Evolutionary conservation across 2,113 vertebrate species (phyloP).

Genomic region (Triplophysa siluroides): DNA sequence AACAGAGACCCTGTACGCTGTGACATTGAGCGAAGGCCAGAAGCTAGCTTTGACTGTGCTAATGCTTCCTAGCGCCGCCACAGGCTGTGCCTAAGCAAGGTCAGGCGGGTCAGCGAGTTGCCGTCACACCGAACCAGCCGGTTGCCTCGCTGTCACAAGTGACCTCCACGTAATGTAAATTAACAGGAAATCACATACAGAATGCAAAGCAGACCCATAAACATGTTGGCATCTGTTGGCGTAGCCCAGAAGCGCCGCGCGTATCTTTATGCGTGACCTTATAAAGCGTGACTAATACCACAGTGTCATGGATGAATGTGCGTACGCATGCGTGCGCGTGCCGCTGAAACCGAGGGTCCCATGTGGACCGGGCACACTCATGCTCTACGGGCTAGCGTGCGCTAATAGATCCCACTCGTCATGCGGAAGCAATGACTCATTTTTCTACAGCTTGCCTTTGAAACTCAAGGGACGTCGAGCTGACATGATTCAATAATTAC

Average conservation of each 20-base stretch:
- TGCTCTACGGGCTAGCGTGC: conserved; percentile 70
- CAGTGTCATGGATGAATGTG: conserved; percentile 19
- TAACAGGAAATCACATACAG: conserved; percentile 33
- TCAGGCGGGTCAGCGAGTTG: conserved; percentile 58
- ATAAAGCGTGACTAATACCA: conserved; percentile 41
- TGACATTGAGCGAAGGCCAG: conserved; percentile 53
- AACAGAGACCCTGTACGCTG: conserved; percentile 15
- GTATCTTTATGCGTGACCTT: conserved; percentile 44
- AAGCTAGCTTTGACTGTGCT: conserved; percentile 57
- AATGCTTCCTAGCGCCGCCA: conserved; percentile 54
- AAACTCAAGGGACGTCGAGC: conserved; percentile 66
- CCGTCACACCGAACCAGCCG: conserved; percentile 44
- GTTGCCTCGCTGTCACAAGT: conserved; percentile 41
- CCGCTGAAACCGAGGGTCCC: conserved; percentile 35
- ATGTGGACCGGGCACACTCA: conserved; percentile 61
- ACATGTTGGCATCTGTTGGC: conserved; percentile 22
- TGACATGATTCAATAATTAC: conserved; percentile 73
- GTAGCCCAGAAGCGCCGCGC: conserved; percentile 15
- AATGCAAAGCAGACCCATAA: conserved; percentile 42
- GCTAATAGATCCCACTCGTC: conserved; percentile 79
- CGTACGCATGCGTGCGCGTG: conserved; percentile 39
- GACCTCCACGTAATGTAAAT: conserved; percentile 50
- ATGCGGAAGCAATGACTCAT: conserved; percentile 74
- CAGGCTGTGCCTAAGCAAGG: conserved; percentile 66
- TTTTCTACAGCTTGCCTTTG: conserved; percentile 72